Evolutionary conservation across 2,888 invertebrate species (phyloP), one percentile per base, ranked within the genome.

Genomic region (Gerris lacustris): DNA sequence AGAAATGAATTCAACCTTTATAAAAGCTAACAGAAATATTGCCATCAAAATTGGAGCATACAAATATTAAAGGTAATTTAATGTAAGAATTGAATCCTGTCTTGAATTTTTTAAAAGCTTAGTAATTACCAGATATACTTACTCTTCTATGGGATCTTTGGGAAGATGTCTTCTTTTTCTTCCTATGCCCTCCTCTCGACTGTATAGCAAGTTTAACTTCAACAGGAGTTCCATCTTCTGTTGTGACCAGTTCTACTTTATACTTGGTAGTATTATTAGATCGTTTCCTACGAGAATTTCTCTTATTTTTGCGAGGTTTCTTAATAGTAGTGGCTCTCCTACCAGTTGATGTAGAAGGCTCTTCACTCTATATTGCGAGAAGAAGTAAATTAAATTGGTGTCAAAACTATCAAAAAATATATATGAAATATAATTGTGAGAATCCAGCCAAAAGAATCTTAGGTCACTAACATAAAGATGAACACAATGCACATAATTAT

Each of bases 311-410:
- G 11, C n/a, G 43, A 5, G 63, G 45, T 43, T 31, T 47, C 31
- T 15, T 64, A 44, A 55, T 55, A 15, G 67, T 69, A 9, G 43
- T 31, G 7, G 62, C 63, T 18, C 70, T 62, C 45, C 81, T 76
- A 67, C 81, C 81, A 66, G 81, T 80, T 17, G 81, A 81, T 6
- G 82, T 81, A 45, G 82, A 79, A 68, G 82, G 80, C 75, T 79
- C 79, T 11, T 55, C 55, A 55, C 9, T 55, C 55, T 55, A 55
- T 15, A 55, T 11, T 11, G 55, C 5, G 15, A 55, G 9, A 55
- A 31, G 31, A 31, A 31, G 31, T 55, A 55, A 55, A 55, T 11
- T 55, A 55, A 9, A 55, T 55, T 2, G 15, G 15, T 55, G 15
- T 5, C 15, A 55, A 55, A 4, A 55, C 5, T 9, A 11, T 55